phyloP scores from a whole-genome alignment of 37 sponge, comb jelly and placozoan species.

The Oopsacas minuta region DNA sequence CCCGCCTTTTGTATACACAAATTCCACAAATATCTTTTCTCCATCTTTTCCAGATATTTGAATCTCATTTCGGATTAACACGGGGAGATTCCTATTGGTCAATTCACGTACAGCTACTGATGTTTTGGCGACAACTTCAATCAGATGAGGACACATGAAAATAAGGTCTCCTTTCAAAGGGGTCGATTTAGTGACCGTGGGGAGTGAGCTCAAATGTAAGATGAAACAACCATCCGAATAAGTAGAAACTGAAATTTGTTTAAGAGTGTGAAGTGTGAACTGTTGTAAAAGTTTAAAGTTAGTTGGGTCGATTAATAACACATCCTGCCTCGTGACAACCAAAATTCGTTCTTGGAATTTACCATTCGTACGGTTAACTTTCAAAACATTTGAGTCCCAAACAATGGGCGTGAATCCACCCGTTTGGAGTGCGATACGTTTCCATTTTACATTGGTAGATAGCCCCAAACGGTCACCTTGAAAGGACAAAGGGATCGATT shows the following conservation, averaged over 20 bases:
- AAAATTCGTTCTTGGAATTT: conserved; percentile 11
- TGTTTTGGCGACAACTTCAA: not conserved
- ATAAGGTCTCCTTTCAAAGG: not conserved
- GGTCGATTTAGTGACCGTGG: not conserved
- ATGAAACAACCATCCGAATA: not conserved
- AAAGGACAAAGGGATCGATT: not conserved
- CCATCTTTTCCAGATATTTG: not conserved
- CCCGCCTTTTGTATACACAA: not conserved
- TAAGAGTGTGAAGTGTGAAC: not conserved
- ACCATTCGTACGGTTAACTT: not conserved
- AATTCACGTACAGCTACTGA: not conserved
- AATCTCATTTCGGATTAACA: not conserved
- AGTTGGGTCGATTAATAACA: not conserved
- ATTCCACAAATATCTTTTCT: not conserved
- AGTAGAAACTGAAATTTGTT: not conserved
- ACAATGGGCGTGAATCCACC: not conserved
- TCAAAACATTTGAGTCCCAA: conserved; percentile 16
- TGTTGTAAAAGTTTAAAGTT: not conserved
- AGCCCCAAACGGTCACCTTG: not conserved
- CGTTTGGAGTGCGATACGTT: not conserved
- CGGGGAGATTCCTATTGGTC: conserved; percentile 10
- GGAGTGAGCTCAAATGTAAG: not conserved
- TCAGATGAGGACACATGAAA: not conserved
- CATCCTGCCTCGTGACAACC: conserved; percentile 5
- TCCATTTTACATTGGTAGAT: not conserved